Evolutionary conservation across 35 echinoderm and acorn worm genomes (phyloP).

Genomic region (Apostichopus californicus): DNA sequence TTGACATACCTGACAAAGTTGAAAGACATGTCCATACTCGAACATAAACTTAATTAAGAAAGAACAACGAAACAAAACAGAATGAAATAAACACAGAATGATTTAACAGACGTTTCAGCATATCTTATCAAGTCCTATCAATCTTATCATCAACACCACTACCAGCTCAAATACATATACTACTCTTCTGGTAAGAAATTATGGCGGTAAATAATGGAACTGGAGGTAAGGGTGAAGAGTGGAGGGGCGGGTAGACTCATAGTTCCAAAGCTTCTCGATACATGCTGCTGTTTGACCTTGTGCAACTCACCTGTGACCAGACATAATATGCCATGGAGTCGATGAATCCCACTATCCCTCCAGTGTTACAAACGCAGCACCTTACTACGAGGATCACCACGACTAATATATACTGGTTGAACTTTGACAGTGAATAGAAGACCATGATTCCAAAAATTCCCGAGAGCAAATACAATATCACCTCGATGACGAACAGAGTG

Average conservation of each 20-base stretch:
- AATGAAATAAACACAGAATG: too few species aligned
- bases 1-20: not conserved
- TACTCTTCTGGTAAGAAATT: too few species aligned
- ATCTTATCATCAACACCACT: not conserved
- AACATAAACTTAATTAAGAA: constrained; percentile 32
- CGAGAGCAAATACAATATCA: constrained; percentile 78
- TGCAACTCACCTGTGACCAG: constrained; percentile 83
- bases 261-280: not conserved
- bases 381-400: constrained; percentile 47
- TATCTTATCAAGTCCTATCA: too few species aligned
- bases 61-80: too few species aligned
- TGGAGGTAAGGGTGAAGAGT: not conserved
- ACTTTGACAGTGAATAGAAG: constrained; percentile 91
- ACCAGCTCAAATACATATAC: too few species aligned
- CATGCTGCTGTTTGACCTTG: not conserved
- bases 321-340: constrained; percentile 72
- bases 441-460: constrained; percentile 87
- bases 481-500: constrained; percentile 51
- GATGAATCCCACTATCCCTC: constrained; percentile 67
- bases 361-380: constrained; percentile 84
- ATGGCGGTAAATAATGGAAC: too few species aligned
- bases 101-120: too few species aligned
- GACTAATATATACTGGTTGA: constrained; percentile 69
- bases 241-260: too few species aligned
- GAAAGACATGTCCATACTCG: not conserved